Evolutionary conservation across 2,113 vertebrate species (phyloP), one percentile per base, ranked within the genome.

Genomic region (Calidris pygmaea): DNA sequence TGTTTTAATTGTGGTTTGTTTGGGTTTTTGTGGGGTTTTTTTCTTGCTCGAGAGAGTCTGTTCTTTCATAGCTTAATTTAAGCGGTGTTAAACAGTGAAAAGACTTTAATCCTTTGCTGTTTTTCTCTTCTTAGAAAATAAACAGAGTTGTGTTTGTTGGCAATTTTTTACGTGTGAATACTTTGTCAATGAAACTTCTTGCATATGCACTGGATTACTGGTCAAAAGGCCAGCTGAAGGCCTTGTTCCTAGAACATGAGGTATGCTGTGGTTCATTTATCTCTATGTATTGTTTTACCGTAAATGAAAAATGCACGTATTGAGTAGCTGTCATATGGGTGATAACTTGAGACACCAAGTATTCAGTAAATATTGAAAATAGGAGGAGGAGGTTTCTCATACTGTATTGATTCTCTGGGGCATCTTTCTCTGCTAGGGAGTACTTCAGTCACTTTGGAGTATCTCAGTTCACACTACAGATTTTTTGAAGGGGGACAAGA

Each of bases 151-250:
- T 99, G 85, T 99, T 99, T 98, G 99, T 99, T 92, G 99, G 99
- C 39, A 99, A 99, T 98, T 99, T 99, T 93, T 98, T 99, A 81
- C 98, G 99, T 93, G 99, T 99, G 93, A 99, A 99, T 98, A 99
- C 99, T 27, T 98, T 99, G 70, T 99, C 99, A 12, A 99, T 99
- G 99, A 99, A 99, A 97, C 98, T 99, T 95, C 87, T 99, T 97
- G 98, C 98, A 6, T 98, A 98, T 97, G 98, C 98, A 96, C 97
- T 98, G 98, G 98, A 98, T 96, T 98, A 98, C 74, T 98, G 98
- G 98, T 98, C 98, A 24, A 98, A 98, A 94, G 98, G 98, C 66
- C 98, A 98, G 83, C 95, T 98, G 95, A 98, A 98, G 91, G 98
- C 98, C 62, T 97, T 98, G 92, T 98, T 98, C 95, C 96, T 98